Evolutionary conservation across 1,140 invertebrate genomes (phyloP), one percentile per base, ranked within the genome.

Genomic region (Drosophila nebulosa): DNA sequence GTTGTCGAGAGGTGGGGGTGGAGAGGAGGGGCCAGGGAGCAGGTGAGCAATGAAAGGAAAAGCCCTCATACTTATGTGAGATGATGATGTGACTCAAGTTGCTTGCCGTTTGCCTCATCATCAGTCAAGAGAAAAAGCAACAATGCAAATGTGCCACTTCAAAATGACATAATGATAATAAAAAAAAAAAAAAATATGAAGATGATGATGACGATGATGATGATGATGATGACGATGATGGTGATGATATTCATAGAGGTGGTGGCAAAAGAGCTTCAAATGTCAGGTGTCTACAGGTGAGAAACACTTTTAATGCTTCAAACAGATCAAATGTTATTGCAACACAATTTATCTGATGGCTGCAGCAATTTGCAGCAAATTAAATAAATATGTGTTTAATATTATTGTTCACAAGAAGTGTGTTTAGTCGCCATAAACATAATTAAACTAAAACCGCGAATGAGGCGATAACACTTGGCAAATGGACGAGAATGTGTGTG

Each of bases 301-400:
- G 79, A 76, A 85, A 69, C 80, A 84, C 76, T 85, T 84, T 78
- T 76, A 62, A 62, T 58, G 76, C 79, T 84, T 84, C 80, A 72
- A 58, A 59, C 71, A 52, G 21, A 30, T 36, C 10, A 39, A n/a
- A 56, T 74, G 21, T 14, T 27, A 69, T 81, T 80, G 65, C 79
- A 73, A 64, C 78, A 69, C 36, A 50, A 65, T 12, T 12, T 35
- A 62, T 51, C 27, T 36, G 14, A 35, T 52, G 7, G 46, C 22
- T 52, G 52, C 27, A 16, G 9, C 27, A 16, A 10, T 14, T 26
- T 24, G n/a, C 3, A 32, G 16, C 21, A n/a, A 32, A 39, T 6
- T 30, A 27, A 9, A 16, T 42, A 42, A 14, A 18, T 16, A 9
- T 21, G 16, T 21, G 39, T 7, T 46, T 21, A 46, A 21, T 46